Base-by-base conservation (phyloP, 2,888 invertebrate species). In the Masnerella sp. region DNA sequence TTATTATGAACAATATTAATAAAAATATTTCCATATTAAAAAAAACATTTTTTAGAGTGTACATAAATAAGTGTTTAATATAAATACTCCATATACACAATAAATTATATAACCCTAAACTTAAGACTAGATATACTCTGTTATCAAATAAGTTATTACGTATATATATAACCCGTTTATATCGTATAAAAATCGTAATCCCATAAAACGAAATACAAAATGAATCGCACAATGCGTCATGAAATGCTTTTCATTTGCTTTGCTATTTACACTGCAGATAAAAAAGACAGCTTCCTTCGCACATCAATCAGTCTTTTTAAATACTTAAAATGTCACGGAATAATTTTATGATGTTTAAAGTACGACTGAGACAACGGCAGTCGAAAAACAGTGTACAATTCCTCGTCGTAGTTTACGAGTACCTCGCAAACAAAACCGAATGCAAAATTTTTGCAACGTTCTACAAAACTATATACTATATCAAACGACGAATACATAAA, bases 261-360 rank as follows among this genome's bases (percentile, higher is more conserved):
- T 17, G 12, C 40, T 45, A 69, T 61, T 43, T 54, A 69, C 67
- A 67, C 28, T 34, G 42, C 18, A 25, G 49, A 54, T 54, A 43
- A 42, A 54, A 65, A 42, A 61, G 30, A 59, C 34, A 12, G 20
- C 47, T 64, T 54, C 52, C 20, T 45, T 54, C 51, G 17, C 18
- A 38, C 56, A 56, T 65, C 32, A 49, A 40, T 67, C 65, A 67
- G 65, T 67, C 65, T 67, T 56, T 56, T 47, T 9, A 40, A 45
- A 54, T 45, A 54, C 45, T 32, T 42, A 64, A 52, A 52, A 52
- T 36, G 43, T 36, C 52, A 15, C 11, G 25, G 32, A 36, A 45
- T 34, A 32, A 52, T 54, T 51, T 34, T 34, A 49, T 61, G 49
- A 61, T 15, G 47, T 38, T 49, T 40, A 47, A 47, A 47, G 8